These are phyloP conservation scores for Hyperoodon ampullatus DNA, from an alignment of 2,113 vertebrate genomes.

Conservation along the genomic window DNA sequence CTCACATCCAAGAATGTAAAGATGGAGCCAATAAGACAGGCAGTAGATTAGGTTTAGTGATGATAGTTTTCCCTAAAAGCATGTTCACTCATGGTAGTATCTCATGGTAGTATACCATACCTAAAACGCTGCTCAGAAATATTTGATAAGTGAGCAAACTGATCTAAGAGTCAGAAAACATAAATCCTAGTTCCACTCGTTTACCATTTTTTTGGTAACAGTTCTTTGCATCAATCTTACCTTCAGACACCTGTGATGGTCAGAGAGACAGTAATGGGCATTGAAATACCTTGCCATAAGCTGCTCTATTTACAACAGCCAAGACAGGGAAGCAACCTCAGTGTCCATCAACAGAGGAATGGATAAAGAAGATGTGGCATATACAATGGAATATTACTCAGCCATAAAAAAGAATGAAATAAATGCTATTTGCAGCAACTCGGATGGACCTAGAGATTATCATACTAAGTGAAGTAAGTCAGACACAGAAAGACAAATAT, in stretches of 20 bases:
- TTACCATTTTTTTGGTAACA: neutral
- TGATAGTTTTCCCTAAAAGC: neutral
- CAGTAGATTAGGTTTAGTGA: neutral
- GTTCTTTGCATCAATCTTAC: neutral
- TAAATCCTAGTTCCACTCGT: neutral
- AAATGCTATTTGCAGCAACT: neutral
- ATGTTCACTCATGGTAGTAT: neutral
- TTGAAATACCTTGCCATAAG: neutral
- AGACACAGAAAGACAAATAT: neutral
- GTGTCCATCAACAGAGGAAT: neutral
- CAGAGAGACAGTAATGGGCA: neutral
- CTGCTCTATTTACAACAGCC: neutral
- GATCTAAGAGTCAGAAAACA: neutral
- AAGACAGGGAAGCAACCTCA: neutral
- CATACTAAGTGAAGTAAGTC: neutral
- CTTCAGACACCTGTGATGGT: neutral
- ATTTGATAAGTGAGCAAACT: neutral
- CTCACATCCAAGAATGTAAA: neutral
- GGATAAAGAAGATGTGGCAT: neutral
- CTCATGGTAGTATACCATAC: neutral
- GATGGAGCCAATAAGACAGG: neutral
- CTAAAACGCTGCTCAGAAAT: neutral
- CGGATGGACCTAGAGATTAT: neutral
- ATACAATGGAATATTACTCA: neutral
- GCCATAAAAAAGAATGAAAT: neutral